phyloP scores from a whole-genome alignment of 2,888 invertebrate species.

The Cylindroiulus punctatus region DNA sequence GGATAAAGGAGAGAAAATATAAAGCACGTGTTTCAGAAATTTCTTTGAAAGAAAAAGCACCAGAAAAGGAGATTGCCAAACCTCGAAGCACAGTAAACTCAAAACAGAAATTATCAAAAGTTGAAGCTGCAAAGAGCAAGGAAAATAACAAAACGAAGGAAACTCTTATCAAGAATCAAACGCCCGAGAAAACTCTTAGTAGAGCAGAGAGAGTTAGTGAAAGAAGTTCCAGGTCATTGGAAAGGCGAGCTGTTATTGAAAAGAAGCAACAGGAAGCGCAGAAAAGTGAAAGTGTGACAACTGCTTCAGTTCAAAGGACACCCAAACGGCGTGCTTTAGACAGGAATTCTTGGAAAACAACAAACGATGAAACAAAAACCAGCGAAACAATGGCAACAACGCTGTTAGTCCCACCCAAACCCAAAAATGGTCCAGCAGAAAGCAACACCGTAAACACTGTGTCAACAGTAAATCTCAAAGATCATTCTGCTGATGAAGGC shows the following conservation, averaged over 20 bases:
- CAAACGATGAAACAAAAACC: neutral
- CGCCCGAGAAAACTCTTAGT: neutral
- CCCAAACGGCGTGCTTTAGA: conserved; percentile 34
- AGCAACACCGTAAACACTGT: neutral
- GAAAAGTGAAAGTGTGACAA: neutral
- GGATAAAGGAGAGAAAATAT: conserved; percentile 7
- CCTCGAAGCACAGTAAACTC: neutral
- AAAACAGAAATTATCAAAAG: conserved; percentile 23
- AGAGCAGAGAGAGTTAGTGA: conserved; percentile 4
- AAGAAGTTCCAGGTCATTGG: conserved; percentile 27
- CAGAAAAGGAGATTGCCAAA: neutral
- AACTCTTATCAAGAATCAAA: conserved; percentile 31
- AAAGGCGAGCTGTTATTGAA: conserved; percentile 36
- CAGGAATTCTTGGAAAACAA: conserved; percentile 12
- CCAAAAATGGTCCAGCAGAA: conserved; percentile 17
- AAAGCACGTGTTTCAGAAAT: neutral
- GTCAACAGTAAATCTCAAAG: neutral
- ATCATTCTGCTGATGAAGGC: conserved; percentile 3
- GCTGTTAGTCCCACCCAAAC: neutral
- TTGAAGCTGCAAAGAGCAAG: neutral
- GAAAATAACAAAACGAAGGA: conserved; percentile 38
- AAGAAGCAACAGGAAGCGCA: conserved; percentile 33
- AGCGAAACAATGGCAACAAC: neutral
- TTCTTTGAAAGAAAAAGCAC: neutral
- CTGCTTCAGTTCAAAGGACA: conserved; percentile 22